These are phyloP conservation scores for Tragelaphus imberbis DNA, from an alignment of 2,113 vertebrate genomes.

Conservation along the genomic window DNA sequence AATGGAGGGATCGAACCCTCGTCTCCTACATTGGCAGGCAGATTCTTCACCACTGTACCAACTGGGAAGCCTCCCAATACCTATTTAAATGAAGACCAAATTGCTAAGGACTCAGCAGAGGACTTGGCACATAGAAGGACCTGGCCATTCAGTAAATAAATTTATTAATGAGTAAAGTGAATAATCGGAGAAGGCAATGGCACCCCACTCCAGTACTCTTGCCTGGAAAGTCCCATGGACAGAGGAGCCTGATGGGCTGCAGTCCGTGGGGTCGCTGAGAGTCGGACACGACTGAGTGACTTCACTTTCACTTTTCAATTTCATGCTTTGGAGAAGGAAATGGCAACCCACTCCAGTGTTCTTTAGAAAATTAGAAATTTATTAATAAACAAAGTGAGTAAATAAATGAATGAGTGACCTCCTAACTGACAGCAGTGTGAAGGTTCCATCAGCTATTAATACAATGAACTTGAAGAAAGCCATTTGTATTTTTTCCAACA, in stretches of 20 bases:
- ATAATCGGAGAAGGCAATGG: not conserved
- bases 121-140: not conserved
- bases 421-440: not conserved
- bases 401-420: not conserved
- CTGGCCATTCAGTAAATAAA: not conserved
- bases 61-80: not conserved
- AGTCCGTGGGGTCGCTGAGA: too few species aligned
- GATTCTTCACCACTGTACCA: not conserved
- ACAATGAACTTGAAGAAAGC: not conserved
- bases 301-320: too few species aligned
- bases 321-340: too few species aligned
- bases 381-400: not conserved
- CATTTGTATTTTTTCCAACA: not conserved
- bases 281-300: too few species aligned
- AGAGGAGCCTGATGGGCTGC: too few species aligned
- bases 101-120: not conserved
- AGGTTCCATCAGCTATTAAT: not conserved
- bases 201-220: too few species aligned
- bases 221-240: too few species aligned
- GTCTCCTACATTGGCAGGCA: not conserved
- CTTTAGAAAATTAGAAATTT: not conserved
- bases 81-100: constrained; percentile 15
- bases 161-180: not conserved
- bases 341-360: too few species aligned
- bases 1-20: not conserved